Percentiles rank a stretch among this genome's conserved stretches.
These are phyloP conservation scores for Chelonus insularis DNA, from an alignment of 1,140 invertebrate genomes.

Conservation along the genomic window DNA sequence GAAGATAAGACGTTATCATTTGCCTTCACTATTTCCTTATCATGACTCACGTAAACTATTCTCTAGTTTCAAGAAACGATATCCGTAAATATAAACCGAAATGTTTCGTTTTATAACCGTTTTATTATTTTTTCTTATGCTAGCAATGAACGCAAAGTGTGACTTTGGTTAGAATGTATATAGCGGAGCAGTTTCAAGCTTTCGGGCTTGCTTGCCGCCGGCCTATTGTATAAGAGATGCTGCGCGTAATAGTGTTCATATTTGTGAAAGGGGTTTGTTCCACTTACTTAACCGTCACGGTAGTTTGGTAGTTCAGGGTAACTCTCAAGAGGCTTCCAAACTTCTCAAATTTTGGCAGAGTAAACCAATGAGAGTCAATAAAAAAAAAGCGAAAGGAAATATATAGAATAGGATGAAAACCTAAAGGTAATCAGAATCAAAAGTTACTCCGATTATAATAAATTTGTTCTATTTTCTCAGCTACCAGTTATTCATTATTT, in stretches of 20 bases:
- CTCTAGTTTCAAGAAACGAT: too few relatives aligned
- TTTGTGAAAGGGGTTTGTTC: constrained; percentile 45
- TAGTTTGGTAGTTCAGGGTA: constrained; percentile 18
- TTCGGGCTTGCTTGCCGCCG: background rate
- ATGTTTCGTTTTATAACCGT: constrained; percentile 2
- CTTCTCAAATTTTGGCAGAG: background rate
- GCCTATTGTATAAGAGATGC: background rate
- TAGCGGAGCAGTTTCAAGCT: background rate
- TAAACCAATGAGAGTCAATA: too few relatives aligned
- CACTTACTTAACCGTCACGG: constrained; percentile 51
- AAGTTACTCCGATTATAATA: too few relatives aligned
- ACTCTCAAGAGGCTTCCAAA: background rate
- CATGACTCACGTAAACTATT: too few relatives aligned
- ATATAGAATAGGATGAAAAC: too few relatives aligned
- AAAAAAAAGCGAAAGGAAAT: too few relatives aligned
- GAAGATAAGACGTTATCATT: too few relatives aligned
- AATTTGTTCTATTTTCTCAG: too few relatives aligned
- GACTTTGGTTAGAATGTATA: background rate
- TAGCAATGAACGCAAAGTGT: background rate
- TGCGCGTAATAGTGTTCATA: constrained; percentile 31
- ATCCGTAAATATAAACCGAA: background rate
- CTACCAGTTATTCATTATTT: too few relatives aligned
- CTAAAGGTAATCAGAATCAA: too few relatives aligned
- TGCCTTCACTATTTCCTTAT: too few relatives aligned
- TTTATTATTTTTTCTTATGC: constrained; percentile 18